phyloP scores from a whole-genome alignment of 1,140 invertebrate genomes.

The Psilanteris sp. region DNA sequence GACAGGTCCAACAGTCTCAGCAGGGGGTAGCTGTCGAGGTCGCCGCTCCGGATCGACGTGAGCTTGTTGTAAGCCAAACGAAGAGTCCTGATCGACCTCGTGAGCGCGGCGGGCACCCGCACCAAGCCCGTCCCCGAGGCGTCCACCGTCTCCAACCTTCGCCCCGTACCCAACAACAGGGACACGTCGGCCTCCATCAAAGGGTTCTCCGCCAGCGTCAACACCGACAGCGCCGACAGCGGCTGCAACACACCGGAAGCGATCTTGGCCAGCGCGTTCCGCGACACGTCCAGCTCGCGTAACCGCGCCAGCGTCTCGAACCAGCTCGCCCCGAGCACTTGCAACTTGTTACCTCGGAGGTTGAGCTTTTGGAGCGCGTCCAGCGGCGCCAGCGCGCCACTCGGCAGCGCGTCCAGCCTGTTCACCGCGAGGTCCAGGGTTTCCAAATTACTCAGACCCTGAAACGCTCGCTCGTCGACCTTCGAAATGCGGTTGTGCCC shows the following conservation, averaged over 20 bases:
- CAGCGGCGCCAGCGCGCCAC: slow-evolving; percentile 81
- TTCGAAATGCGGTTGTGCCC: slow-evolving; percentile 80
- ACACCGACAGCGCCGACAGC: slow-evolving; percentile 86
- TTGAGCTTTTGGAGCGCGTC: slow-evolving; percentile 85
- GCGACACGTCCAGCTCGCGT: slow-evolving; percentile 89
- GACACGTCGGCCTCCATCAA: slow-evolving; percentile 83
- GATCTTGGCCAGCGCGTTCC: slow-evolving; percentile 86
- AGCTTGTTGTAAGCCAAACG: slow-evolving; percentile 89
- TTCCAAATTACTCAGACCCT: slow-evolving; percentile 74
- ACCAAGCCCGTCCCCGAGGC: slow-evolving; percentile 89
- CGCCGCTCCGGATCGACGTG: slow-evolving; percentile 87
- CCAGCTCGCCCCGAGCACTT: slow-evolving; percentile 80
- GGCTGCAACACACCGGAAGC: slow-evolving; percentile 87
- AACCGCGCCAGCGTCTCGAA: slow-evolving; percentile 85
- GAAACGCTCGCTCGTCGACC: slow-evolving; percentile 81
- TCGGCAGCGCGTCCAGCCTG: slow-evolving; percentile 82
- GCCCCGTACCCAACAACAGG: slow-evolving; percentile 85
- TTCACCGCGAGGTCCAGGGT: slow-evolving; percentile 84
- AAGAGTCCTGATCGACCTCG: slow-evolving; percentile 89
- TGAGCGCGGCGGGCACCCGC: slow-evolving; percentile 90
- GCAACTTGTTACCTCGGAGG: slow-evolving; percentile 85
- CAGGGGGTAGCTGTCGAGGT: slow-evolving; percentile 93
- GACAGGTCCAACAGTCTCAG: slow-evolving; percentile 90
- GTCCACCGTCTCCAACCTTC: slow-evolving; percentile 88
- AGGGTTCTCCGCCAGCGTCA: slow-evolving; percentile 87